Percentiles rank a stretch among this genome's conserved stretches.
Conservation (phyloP, 2,113 vertebrate genomes). For the Notothenia rossii region DNA sequence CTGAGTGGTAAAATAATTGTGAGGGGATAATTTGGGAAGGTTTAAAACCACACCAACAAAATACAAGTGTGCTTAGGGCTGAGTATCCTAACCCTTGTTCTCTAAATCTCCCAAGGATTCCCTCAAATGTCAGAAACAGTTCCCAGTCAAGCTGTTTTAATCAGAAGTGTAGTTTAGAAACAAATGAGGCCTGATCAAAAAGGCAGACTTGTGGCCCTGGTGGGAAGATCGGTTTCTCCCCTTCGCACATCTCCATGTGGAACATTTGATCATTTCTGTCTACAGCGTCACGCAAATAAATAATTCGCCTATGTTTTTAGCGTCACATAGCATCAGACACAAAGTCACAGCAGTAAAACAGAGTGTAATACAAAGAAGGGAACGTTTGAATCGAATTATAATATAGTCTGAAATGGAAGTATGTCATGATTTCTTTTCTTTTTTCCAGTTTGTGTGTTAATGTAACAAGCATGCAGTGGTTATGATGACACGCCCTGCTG, state of each 20-base stretch:
- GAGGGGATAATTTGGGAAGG: slow-evolving; percentile 62
- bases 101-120: slow-evolving; percentile 42
- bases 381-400: slow-evolving; percentile 30
- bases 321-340: neutral
- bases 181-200: slow-evolving; percentile 51
- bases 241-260: slow-evolving; percentile 57
- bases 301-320: neutral
- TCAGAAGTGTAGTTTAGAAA: slow-evolving; percentile 36
- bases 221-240: slow-evolving; percentile 44
- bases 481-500: slow-evolving; percentile 62
- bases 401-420: slow-evolving; percentile 21
- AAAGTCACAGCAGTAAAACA: neutral
- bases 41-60: slow-evolving; percentile 57
- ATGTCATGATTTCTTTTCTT: slow-evolving; percentile 12
- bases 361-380: slow-evolving; percentile 6
- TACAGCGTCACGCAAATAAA: slow-evolving; percentile 41
- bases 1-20: slow-evolving; percentile 72
- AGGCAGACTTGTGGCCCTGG: slow-evolving; percentile 37
- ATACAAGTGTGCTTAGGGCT: slow-evolving; percentile 30
- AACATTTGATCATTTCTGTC: slow-evolving; percentile 40
- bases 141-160: slow-evolving; percentile 41
- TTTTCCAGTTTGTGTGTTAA: slow-evolving; percentile 40
- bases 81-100: neutral
- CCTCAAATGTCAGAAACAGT: slow-evolving; percentile 49
- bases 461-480: slow-evolving; percentile 60